Conservation (phyloP, 1,140 invertebrate genomes). For the Hestina assimilis region DNA sequence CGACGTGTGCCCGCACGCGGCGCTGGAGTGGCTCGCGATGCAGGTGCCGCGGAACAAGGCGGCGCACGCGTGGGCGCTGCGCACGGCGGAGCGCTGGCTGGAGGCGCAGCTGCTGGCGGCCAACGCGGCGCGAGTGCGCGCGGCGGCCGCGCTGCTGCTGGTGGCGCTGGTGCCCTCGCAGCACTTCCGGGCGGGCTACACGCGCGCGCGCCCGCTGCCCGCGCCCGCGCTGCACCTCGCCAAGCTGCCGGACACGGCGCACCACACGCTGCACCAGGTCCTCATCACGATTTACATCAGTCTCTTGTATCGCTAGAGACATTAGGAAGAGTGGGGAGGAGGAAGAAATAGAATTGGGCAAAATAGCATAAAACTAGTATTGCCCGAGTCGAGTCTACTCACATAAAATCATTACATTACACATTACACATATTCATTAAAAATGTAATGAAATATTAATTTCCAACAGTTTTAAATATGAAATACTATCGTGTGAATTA, state of each 20-base stretch:
- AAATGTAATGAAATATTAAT: too few species aligned
- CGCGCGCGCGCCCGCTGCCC: conserved; percentile 70
- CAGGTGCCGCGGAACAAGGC: conserved; percentile 92
- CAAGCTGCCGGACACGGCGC: conserved; percentile 82
- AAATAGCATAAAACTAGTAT: too few species aligned
- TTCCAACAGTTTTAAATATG: too few species aligned
- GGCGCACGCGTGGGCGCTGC: conserved; percentile 92
- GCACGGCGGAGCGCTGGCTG: conserved; percentile 92
- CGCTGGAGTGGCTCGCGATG: conserved; percentile 93
- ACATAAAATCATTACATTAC: too few species aligned
- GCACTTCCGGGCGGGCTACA: conserved; percentile 91
- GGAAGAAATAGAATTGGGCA: too few species aligned
- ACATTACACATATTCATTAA: too few species aligned
- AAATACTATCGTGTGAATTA: too few species aligned
- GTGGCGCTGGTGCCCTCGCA: conserved; percentile 93
- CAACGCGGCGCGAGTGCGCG: conserved; percentile 89
- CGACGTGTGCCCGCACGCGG: conserved; percentile 92
- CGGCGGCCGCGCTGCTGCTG: conserved; percentile 90
- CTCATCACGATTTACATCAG: too few species aligned
- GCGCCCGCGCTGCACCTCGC: conserved; percentile 52
- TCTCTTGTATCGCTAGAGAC: too few species aligned
- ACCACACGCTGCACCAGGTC: conserved; percentile 87
- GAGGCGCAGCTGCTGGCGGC: conserved; percentile 93
- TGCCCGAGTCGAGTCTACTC: too few species aligned
- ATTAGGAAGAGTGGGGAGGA: too few species aligned